phyloP scores from a whole-genome alignment of 2,888 invertebrate species.

The Spatulosminthurus flaviceps region DNA sequence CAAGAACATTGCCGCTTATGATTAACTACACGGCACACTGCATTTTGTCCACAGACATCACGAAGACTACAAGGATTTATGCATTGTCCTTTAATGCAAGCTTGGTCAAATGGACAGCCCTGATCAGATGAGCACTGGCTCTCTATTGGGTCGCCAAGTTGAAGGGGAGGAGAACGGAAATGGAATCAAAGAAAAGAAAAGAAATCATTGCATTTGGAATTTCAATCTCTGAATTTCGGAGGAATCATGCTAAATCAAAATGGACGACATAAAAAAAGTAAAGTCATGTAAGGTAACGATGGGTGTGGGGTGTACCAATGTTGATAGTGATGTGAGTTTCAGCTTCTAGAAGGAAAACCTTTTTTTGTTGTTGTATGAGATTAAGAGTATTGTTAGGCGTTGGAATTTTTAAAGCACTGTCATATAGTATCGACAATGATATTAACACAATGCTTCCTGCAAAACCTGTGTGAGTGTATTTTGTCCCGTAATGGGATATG shows the following conservation, averaged over 20 bases:
- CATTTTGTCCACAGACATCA: slow-evolving; percentile 72
- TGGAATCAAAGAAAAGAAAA: slow-evolving; percentile 50
- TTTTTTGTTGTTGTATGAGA: slow-evolving; percentile 24
- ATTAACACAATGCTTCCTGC: slow-evolving; percentile 2
- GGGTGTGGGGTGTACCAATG: slow-evolving; percentile 28
- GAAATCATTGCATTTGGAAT: slow-evolving; percentile 48
- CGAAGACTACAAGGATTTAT: slow-evolving; percentile 76
- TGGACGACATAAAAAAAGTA: slow-evolving; percentile 25
- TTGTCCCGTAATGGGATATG: slow-evolving; percentile 22
- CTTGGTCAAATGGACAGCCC: slow-evolving; percentile 89
- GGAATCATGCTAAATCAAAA: too few relatives aligned
- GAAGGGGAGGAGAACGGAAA: slow-evolving; percentile 46
- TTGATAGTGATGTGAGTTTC: slow-evolving; percentile 23
- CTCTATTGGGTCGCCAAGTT: slow-evolving; percentile 67
- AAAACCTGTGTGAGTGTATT: background rate
- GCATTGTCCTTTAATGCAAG: slow-evolving; percentile 83
- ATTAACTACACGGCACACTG: slow-evolving; percentile 80
- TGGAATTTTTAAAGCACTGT: slow-evolving; percentile 15
- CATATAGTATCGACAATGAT: background rate
- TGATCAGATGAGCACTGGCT: slow-evolving; percentile 89
- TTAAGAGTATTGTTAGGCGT: background rate
- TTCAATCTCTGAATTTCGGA: background rate
- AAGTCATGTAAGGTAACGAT: slow-evolving; percentile 29
- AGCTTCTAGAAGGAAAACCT: slow-evolving; percentile 27
- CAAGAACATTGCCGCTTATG: slow-evolving; percentile 86